Conservation (phyloP, 2,113 vertebrate species). For the Pipa parva region DNA sequence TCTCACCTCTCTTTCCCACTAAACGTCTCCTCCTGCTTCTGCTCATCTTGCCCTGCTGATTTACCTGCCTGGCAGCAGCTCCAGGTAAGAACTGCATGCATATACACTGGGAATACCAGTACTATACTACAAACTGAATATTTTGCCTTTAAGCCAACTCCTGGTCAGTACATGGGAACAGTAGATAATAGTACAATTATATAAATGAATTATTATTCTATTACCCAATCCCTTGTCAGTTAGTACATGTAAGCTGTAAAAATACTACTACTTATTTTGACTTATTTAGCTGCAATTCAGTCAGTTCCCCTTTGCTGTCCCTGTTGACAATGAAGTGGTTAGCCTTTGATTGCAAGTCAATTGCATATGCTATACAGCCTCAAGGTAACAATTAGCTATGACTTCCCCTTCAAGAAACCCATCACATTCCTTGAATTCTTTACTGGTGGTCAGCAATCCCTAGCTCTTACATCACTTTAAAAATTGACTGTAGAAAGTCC, state of each 20-base stretch:
- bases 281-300: no score
- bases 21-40: not conserved
- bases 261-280: no score
- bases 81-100: conserved; percentile 8
- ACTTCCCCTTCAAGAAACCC: not conserved
- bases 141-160: no score
- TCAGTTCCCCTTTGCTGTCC: no score
- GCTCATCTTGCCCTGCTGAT: not conserved
- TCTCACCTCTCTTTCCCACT: not conserved
- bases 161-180: no score
- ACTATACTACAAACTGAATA: no score
- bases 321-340: not conserved
- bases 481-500: no score
- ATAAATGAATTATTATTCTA: no score
- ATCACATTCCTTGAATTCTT: not conserved
- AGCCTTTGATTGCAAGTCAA: not conserved
- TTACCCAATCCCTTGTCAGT: no score
- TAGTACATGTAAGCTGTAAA: no score
- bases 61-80: not conserved
- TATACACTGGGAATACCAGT: not conserved
- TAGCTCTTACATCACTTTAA: not conserved
- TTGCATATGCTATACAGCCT: not conserved
- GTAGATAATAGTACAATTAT: no score
- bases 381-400: not conserved
- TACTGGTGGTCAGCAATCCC: not conserved